These are phyloP conservation scores for Sebastes miniatus DNA, from an alignment of 2,797 vertebrate genomes.

Conservation along the genomic window DNA sequence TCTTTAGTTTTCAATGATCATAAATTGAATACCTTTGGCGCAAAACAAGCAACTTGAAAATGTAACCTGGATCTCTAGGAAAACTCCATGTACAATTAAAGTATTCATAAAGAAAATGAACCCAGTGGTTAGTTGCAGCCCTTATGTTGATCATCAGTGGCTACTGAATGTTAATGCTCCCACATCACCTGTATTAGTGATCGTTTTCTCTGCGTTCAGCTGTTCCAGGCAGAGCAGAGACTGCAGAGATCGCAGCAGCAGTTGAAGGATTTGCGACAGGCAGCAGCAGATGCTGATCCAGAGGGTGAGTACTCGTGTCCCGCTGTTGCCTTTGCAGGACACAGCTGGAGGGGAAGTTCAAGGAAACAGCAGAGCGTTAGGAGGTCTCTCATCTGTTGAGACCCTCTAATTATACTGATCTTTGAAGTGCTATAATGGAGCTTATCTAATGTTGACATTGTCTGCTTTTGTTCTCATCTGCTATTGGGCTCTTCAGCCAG, in stretches of 20 bases:
- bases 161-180: neutral
- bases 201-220: slow-evolving; percentile 75
- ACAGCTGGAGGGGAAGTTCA: slow-evolving; percentile 41
- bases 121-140: neutral
- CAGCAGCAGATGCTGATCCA: slow-evolving; percentile 91
- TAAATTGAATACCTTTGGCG: neutral
- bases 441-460: slow-evolving; percentile 38
- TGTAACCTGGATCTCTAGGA: neutral
- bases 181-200: neutral
- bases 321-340: slow-evolving; percentile 8
- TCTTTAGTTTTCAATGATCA: neutral
- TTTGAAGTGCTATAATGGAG: slow-evolving; percentile 55
- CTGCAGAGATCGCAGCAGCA: slow-evolving; percentile 91
- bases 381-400: slow-evolving; percentile 50
- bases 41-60: neutral
- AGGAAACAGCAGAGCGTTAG: slow-evolving; percentile 24
- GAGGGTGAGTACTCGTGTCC: slow-evolving; percentile 88
- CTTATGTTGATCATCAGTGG: neutral
- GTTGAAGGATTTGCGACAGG: slow-evolving; percentile 92
- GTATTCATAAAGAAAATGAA: neutral
- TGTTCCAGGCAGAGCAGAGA: slow-evolving; percentile 93
- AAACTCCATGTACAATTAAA: neutral
- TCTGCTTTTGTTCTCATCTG: slow-evolving; percentile 38
- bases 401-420: slow-evolving; percentile 52
- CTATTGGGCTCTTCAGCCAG: neutral